Conservation (phyloP, 2,113 vertebrate species). For the Protobothrops mucrosquamatus region DNA sequence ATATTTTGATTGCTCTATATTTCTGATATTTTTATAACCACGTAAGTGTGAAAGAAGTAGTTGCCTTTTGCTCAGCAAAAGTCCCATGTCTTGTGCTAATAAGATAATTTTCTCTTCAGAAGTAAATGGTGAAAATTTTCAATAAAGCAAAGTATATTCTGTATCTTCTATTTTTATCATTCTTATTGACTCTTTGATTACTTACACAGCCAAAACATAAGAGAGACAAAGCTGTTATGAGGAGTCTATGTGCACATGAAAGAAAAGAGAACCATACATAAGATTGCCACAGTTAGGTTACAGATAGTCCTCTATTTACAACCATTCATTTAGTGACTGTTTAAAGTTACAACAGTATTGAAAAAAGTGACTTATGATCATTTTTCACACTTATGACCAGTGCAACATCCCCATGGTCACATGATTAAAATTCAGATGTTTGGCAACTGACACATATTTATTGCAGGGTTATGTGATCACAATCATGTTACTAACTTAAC, state of each 20-base stretch:
- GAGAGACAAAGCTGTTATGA: background rate
- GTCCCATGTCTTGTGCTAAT: background rate
- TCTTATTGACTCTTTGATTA: conserved; percentile 11
- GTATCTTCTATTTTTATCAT: background rate
- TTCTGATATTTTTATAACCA: background rate
- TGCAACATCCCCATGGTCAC: background rate
- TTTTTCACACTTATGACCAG: background rate
- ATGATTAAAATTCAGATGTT: background rate
- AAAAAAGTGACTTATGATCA: background rate
- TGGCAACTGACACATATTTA: too few species aligned
- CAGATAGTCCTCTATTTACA: background rate
- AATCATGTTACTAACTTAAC: background rate
- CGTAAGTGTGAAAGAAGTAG: background rate
- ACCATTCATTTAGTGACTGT: background rate
- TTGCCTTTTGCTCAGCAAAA: conserved; percentile 13
- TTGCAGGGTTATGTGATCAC: background rate
- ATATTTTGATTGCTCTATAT: background rate
- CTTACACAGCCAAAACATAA: background rate
- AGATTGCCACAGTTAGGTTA: background rate
- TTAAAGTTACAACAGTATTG: background rate
- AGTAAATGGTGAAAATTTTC: background rate
- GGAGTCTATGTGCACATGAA: background rate
- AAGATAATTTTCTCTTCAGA: background rate
- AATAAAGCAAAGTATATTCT: conserved; percentile 2
- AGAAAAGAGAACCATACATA: background rate